These are phyloP conservation scores for Glaucopsyche alexis DNA, from an alignment of 2,888 invertebrate genomes.

Conservation along the genomic window DNA sequence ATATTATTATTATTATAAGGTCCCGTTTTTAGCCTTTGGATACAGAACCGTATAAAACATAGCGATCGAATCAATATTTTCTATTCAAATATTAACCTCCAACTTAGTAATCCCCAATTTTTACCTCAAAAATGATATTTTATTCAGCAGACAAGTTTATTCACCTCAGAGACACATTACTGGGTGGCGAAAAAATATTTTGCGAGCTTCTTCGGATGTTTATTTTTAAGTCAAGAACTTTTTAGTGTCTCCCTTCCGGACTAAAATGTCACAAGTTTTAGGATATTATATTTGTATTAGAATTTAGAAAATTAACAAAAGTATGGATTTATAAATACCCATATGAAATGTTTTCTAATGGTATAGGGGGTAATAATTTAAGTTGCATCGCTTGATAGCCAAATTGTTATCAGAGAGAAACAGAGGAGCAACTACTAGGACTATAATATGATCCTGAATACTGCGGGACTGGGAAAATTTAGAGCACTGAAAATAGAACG, in stretches of 20 bases:
- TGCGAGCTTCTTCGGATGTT: not conserved
- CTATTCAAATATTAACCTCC: constrained; percentile 8
- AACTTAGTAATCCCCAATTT: constrained; percentile 11
- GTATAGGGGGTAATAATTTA: no score
- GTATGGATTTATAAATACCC: no score
- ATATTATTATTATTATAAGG: no score
- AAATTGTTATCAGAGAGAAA: no score
- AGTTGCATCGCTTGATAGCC: no score
- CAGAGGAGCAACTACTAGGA: no score
- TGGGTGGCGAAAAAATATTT: not conserved
- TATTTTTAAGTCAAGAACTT: not conserved
- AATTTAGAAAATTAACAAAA: no score
- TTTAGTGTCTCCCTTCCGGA: not conserved
- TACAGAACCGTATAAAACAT: no score
- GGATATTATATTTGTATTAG: not conserved
- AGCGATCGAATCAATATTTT: constrained; percentile 12
- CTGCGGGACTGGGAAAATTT: no score
- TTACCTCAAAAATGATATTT: not conserved
- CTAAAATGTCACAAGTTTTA: not conserved
- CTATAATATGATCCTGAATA: no score
- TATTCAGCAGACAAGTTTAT: constrained; percentile 1
- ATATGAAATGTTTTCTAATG: no score
- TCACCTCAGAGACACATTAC: constrained; percentile 12
- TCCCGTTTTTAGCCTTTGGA: not conserved
- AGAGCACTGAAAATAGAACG: no score